Conservation (phyloP, 2,113 vertebrate genomes). For the Accipiter cooperii region DNA sequence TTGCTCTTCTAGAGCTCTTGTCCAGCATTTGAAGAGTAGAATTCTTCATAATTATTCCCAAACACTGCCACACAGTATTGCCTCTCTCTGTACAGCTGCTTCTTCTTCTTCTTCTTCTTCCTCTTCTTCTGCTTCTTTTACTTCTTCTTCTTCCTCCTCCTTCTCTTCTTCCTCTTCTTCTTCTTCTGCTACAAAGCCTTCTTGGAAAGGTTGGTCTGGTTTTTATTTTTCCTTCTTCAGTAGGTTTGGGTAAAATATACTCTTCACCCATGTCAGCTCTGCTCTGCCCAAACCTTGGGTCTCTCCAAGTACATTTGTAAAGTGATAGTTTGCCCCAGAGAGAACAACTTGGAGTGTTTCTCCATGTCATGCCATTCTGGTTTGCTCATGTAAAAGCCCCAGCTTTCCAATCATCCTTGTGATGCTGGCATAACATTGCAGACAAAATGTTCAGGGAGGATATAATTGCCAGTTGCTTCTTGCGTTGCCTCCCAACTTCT, state of each 20-base stretch:
- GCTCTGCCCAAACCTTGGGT: neutral
- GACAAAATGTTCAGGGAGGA: neutral
- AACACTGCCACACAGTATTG: neutral
- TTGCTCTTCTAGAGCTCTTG: neutral
- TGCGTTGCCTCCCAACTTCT: neutral
- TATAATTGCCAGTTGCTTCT: neutral
- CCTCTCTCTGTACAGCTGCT: neutral
- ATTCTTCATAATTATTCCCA: neutral
- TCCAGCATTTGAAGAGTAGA: neutral
- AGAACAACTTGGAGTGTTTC: neutral
- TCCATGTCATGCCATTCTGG: neutral
- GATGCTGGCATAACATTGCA: neutral
- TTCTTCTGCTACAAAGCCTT: rapidly evolving
- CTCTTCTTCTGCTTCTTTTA: neutral
- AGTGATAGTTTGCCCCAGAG: neutral
- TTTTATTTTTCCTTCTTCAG: neutral
- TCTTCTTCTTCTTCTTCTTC: neutral
- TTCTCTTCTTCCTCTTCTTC: too few species aligned
- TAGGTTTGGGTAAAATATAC: neutral
- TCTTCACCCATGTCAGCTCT: neutral
- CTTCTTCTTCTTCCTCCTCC: neutral
- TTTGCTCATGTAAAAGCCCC: neutral
- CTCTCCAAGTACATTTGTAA: neutral
- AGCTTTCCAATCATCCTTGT: rapidly evolving
- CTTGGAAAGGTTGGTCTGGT: neutral